Conservation (phyloP, 2,888 invertebrate species). For the Drosophila recens region DNA sequence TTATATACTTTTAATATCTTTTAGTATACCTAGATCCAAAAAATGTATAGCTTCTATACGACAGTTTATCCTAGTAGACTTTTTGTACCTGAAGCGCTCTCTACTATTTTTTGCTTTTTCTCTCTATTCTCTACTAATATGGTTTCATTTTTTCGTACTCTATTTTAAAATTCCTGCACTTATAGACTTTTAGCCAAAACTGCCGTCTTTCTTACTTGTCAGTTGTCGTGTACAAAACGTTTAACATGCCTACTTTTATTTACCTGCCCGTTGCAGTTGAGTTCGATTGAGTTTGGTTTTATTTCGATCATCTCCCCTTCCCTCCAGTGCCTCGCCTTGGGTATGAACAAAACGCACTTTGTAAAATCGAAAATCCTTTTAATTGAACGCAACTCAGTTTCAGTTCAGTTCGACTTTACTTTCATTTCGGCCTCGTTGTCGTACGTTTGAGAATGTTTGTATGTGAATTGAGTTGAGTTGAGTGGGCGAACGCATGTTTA, state of each 20-base stretch:
- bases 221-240: slow-evolving; percentile 73
- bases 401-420: slow-evolving; percentile 50
- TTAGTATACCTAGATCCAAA: neutral
- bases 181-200: slow-evolving; percentile 44
- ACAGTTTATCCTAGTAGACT: neutral
- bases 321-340: neutral
- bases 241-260: slow-evolving; percentile 76
- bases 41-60: neutral
- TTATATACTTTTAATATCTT: neutral
- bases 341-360: slow-evolving; percentile 67
- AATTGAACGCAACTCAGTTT: slow-evolving; percentile 73
- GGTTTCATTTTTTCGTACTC: slow-evolving; percentile 13
- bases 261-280: slow-evolving; percentile 50
- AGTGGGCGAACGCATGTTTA: slow-evolving; percentile 52
- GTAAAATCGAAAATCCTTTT: slow-evolving; percentile 77
- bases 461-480: neutral
- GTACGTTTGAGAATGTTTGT: neutral
- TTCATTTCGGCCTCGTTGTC: slow-evolving; percentile 29
- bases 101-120: neutral
- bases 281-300: slow-evolving; percentile 21
- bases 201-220: slow-evolving; percentile 50
- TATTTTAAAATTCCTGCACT: slow-evolving; percentile 63
- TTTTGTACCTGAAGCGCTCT: neutral
- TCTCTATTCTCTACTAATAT: neutral
- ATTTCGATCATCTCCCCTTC: slow-evolving; percentile 1